Conservation (phyloP, 2,888 invertebrate species). For the Graphium colonna region DNA sequence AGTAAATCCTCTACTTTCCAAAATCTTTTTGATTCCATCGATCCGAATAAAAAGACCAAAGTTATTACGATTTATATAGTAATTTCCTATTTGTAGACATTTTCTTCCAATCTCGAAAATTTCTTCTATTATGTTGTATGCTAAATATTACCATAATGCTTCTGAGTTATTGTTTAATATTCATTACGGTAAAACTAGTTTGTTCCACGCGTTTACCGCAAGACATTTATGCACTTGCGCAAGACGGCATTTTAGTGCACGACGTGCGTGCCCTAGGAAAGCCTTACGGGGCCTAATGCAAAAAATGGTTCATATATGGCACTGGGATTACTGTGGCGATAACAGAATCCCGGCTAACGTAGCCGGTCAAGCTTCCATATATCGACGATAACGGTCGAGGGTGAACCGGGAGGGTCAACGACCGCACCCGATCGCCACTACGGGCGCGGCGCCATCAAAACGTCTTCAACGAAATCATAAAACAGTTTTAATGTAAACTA, state of each 20-base stretch:
- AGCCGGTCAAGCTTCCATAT: conserved; percentile 67
- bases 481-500: too few relatives aligned
- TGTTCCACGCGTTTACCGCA: background rate
- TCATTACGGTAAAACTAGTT: background rate
- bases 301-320: conserved; percentile 12
- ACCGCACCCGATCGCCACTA: conserved; percentile 50
- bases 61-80: too few relatives aligned
- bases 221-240: background rate
- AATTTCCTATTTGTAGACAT: too few relatives aligned
- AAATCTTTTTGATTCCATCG: too few relatives aligned
- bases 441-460: conserved; percentile 36
- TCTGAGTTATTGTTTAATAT: background rate
- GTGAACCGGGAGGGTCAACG: conserved; percentile 58
- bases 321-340: conserved; percentile 20
- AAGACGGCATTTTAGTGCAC: background rate
- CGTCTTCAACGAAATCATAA: too few relatives aligned
- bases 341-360: conserved; percentile 32
- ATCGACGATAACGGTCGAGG: conserved; percentile 71
- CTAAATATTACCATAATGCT: too few relatives aligned
- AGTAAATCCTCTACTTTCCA: too few relatives aligned
- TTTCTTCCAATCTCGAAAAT: too few relatives aligned
- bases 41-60: too few relatives aligned
- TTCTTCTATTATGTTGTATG: background rate
- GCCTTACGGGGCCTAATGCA: conserved; percentile 1
- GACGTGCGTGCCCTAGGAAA: too few relatives aligned